Base-by-base conservation (phyloP, 1,140 invertebrate species). In the Danaus melanippus region DNA sequence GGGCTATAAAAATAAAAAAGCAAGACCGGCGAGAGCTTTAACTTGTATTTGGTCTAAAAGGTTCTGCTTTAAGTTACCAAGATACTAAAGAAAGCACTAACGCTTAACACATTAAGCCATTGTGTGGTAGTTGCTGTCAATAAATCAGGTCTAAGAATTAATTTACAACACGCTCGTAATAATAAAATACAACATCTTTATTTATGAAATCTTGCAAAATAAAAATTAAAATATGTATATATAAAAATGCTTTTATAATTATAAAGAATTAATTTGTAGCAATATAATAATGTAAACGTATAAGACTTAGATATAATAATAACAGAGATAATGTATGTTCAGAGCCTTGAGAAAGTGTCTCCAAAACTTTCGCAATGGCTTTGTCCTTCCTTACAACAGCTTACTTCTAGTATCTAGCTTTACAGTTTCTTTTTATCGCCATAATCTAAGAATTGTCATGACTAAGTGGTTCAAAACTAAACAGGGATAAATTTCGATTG, bases 291-390 rank as follows among this genome's bases (percentile, higher is more conserved):
- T 32, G 21, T 32, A 1, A 32, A 1, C 21, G 21, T 15, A 15
- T 48, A 64, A 72, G 71, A 75, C 71, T 63, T 69, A 73, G 70
- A 79, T 60, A 67, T 73, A 74, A 74, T 67, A 77, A 67, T 77
- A 56, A 45, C 60, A 60, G 65, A 76, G 73, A 79, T 76, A 76
- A 50, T 50, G 57, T 54, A 64, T 61, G 62, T 61, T 57, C 60
- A 72, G 66, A 70, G 66, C 71, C 74, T 66, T 76, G 69, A 74
- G 71, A 71, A 66, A 60, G 68, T 69, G 64, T 70, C 67, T 51
- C 67, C 56, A 58, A 64, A 58, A 75, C 70, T 80, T 80, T 80
- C 70, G 70, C 74, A 74, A 76, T 57, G 56, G 68, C 64, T n/a
- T n/a, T 74, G 58, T 51, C 41, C 12, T 49, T 50, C 42, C 47